Percentiles rank a stretch among this genome's conserved stretches.
These are phyloP conservation scores for Gandaritis pyraliata DNA, from an alignment of 2,888 invertebrate species.

Conservation along the genomic window DNA sequence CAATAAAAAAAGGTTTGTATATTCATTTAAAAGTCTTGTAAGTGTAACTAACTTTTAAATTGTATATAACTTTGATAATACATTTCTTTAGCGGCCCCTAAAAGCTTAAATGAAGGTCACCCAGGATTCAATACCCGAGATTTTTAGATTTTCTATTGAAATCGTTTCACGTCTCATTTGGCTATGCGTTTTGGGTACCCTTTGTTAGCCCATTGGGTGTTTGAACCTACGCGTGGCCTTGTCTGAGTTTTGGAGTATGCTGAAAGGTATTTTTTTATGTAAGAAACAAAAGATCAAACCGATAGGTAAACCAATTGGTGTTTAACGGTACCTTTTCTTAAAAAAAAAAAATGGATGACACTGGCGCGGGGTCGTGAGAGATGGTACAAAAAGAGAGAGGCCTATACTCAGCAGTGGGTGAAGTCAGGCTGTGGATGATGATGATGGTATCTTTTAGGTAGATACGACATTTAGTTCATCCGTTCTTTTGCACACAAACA, in stretches of 20 bases:
- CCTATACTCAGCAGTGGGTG: too few species aligned
- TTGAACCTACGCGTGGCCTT: slow-evolving; percentile 9
- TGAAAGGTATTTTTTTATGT: neutral
- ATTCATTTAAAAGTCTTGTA: too few species aligned
- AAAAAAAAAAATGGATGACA: too few species aligned
- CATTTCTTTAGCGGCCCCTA: neutral
- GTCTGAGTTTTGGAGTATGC: neutral
- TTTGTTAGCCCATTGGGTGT: slow-evolving; percentile 25
- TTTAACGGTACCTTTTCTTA: too few species aligned
- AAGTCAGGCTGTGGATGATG: too few species aligned
- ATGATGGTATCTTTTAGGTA: too few species aligned
- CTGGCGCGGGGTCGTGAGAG: too few species aligned
- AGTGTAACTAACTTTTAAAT: neutral
- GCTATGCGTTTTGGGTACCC: slow-evolving; percentile 29
- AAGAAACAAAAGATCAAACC: too few species aligned
- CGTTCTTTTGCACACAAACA: too few species aligned
- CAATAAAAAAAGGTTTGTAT: neutral
- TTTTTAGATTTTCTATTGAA: slow-evolving; percentile 37
- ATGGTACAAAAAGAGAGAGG: too few species aligned
- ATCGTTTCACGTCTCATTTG: slow-evolving; percentile 43
- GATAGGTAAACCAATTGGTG: too few species aligned
- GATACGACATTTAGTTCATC: too few species aligned
- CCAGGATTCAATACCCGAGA: slow-evolving; percentile 37
- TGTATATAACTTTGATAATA: slow-evolving; percentile 22
- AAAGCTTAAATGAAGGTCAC: slow-evolving; percentile 31